These are phyloP conservation scores for Penaeus chinensis DNA, from an alignment of 1,140 invertebrate genomes.

Conservation along the genomic window DNA sequence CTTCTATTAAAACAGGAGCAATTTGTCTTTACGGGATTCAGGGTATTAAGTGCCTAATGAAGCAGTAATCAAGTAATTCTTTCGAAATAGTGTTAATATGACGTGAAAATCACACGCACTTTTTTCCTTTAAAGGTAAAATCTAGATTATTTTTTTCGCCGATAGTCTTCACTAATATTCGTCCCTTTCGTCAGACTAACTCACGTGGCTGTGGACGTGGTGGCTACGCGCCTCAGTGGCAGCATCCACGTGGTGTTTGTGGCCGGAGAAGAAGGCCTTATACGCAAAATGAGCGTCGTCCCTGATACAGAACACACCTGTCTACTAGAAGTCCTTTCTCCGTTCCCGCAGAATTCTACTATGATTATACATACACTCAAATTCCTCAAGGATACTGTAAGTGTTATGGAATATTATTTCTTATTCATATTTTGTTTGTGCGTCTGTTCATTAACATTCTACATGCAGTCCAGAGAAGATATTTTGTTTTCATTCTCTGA, in stretches of 20 bases:
- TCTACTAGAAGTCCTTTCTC: conserved; percentile 85
- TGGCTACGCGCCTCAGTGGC: conserved; percentile 73
- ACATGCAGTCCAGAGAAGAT: not conserved
- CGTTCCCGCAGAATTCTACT: conserved; percentile 72
- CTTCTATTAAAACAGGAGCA: no score
- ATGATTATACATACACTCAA: conserved; percentile 78
- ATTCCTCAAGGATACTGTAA: conserved; percentile 82
- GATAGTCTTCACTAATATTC: not conserved
- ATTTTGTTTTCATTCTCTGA: no score
- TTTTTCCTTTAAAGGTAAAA: no score
- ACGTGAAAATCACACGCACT: no score
- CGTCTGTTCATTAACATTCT: not conserved
- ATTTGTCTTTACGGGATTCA: no score
- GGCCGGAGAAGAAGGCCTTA: conserved; percentile 66
- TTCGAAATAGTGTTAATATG: no score
- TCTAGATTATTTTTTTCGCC: no score
- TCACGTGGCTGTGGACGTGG: conserved; percentile 83
- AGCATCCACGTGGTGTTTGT: conserved; percentile 68
- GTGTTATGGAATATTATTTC: conserved; percentile 28
- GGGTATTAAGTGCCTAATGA: no score
- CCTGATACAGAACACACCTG: conserved; percentile 79
- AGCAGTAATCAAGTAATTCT: no score
- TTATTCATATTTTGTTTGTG: not conserved
- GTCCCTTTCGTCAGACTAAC: conserved; percentile 72
- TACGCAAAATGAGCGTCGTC: conserved; percentile 85